These are phyloP conservation scores for Euphydryas editha DNA, from an alignment of 2,888 invertebrate species.

Conservation along the genomic window DNA sequence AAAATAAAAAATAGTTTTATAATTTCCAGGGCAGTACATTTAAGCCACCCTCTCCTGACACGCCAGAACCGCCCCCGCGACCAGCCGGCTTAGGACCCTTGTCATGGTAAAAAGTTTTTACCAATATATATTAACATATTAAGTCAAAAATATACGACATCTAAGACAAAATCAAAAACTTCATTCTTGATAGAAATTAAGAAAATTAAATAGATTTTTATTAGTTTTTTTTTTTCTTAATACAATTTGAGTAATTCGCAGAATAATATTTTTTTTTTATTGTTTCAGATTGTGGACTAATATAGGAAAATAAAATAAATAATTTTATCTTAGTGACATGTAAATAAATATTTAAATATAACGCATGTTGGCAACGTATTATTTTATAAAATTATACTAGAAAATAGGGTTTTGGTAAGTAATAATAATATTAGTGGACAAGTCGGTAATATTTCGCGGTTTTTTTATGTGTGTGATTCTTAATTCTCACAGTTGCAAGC, in stretches of 20 bases:
- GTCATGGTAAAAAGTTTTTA: slow-evolving; percentile 53
- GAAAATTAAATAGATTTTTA: not conserved
- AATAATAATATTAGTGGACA: not conserved
- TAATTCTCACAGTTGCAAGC: too few relatives aligned
- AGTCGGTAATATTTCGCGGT: too few relatives aligned
- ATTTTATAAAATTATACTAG: slow-evolving; percentile 32
- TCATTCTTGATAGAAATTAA: not conserved
- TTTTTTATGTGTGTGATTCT: too few relatives aligned
- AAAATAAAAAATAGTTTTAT: not conserved
- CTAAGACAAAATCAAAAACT: too few relatives aligned
- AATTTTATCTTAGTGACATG: slow-evolving; percentile 23
- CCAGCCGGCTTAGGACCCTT: slow-evolving; percentile 67
- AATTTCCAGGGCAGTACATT: slow-evolving; percentile 86
- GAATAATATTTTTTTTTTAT: not conserved
- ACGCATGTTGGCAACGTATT: slow-evolving; percentile 75
- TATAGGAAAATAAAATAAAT: not conserved
- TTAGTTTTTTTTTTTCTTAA: too few relatives aligned
- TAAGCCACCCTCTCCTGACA: slow-evolving; percentile 85
- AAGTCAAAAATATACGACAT: too few relatives aligned
- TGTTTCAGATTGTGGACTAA: slow-evolving; percentile 22
- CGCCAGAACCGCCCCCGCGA: slow-evolving; percentile 76
- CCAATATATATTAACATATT: not conserved
- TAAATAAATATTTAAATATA: slow-evolving; percentile 44
- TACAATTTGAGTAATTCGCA: too few relatives aligned
- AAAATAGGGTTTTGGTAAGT: not conserved